Evolutionary conservation across 2,113 vertebrate genomes (phyloP), one percentile per base, ranked within the genome.

Genomic region (Brachyhypopomus occidentalis): DNA sequence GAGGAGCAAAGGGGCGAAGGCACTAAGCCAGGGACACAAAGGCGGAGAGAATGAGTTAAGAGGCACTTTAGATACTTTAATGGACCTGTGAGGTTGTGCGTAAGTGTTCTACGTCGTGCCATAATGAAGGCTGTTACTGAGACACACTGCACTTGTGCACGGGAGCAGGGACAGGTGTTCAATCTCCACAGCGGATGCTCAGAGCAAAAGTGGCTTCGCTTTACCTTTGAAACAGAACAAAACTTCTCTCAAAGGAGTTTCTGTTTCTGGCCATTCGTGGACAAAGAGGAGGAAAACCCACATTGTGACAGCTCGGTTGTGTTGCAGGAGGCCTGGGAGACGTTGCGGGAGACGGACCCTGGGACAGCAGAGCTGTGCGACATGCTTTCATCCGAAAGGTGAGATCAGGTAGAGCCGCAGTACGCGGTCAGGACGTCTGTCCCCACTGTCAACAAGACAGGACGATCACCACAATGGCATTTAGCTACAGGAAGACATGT

Each of bases 331-430:
- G 85, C 0, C 88, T 90, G 36, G 94, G 94, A 8, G 90, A 63
- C 11, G 90, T 92, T 7, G 86, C 88, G 0, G 38, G 84, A 0
- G 82, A 75, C 2, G 89, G 89, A 1, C 1, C 74, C n/a, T 97
- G 95, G 95, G 95, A 96, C 0, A 94, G 95, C 89, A 92, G 23
- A 75, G 75, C 93, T 92, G 63, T 98, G 73, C 91, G 97, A 1
- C 97, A 98, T 1, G 63, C 88, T 25, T 98, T 98, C 87, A 96
- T 98, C 82, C 93, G 94, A 81, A 98, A 97, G 93, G 97, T 93
- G 80, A 85, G 84, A 30, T 3, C 7, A 41, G 2, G 5, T 16
- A n/a, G 5, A 27, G 0, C 4, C 1, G 23, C 60, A 3, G 58
- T 4, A 60, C 19, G 20, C 7, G 17, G 55, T 17, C 41, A 41